Evolutionary conservation across 2,797 vertebrate species (phyloP).

Genomic region (Pseudochaenichthys georgianus): DNA sequence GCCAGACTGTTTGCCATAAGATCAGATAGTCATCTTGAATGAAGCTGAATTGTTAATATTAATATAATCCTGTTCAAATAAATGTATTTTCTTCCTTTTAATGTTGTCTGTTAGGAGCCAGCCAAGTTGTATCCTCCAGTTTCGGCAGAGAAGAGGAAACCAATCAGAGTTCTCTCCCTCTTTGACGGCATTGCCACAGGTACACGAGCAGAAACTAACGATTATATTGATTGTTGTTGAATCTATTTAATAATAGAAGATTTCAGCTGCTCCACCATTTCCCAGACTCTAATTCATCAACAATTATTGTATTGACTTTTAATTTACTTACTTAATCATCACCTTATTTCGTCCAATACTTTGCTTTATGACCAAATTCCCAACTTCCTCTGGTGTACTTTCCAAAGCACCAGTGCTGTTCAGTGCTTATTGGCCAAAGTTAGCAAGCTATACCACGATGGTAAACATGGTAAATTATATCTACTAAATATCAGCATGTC

Average conservation of each 20-base stretch:
- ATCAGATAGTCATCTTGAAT: slow-evolving; percentile 14
- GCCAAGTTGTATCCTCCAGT: slow-evolving; percentile 92
- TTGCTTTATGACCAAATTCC: background rate
- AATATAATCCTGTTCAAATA: background rate
- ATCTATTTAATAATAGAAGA: background rate
- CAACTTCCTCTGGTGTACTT: background rate
- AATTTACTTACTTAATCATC: no score
- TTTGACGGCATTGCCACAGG: slow-evolving; percentile 94
- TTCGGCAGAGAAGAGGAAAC: slow-evolving; percentile 89
- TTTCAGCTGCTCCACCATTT: background rate
- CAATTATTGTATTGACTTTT: no score
- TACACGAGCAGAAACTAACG: slow-evolving; percentile 4
- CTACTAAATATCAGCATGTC: background rate
- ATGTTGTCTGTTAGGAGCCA: slow-evolving; percentile 74
- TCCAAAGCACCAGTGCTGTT: background rate
- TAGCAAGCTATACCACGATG: background rate
- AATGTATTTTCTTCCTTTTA: background rate
- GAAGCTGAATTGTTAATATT: background rate
- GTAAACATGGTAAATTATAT: background rate
- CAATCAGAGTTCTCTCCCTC: slow-evolving; percentile 93
- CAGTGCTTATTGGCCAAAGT: background rate
- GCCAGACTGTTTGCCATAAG: background rate
- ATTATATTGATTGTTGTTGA: background rate
- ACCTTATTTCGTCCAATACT: no score
- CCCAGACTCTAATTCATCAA: background rate